phyloP scores from a whole-genome alignment of 2,888 invertebrate genomes.

The Ptilodon capucinus region DNA sequence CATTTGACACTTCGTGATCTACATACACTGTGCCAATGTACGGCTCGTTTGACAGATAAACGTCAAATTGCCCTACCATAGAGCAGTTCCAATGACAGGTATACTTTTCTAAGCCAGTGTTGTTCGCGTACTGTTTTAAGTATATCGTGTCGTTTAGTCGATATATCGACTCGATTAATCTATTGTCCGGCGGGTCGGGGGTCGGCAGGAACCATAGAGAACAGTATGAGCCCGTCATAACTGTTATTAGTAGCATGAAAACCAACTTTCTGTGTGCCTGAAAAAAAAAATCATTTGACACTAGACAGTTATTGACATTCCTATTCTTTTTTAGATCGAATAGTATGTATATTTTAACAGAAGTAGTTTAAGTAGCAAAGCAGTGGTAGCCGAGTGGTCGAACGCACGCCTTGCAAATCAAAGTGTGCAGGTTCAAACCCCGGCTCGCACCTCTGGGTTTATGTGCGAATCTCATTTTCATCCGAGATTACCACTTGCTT shows the following conservation, averaged over 20 bases:
- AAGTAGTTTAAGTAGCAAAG: no score
- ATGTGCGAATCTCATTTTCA: no score
- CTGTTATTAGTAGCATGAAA: slow-evolving; percentile 85
- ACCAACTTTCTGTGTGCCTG: slow-evolving; percentile 86
- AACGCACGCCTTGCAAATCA: no score
- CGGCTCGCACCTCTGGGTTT: no score
- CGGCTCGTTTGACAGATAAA: slow-evolving; percentile 58
- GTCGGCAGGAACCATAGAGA: slow-evolving; percentile 85
- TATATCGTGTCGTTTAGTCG: slow-evolving; percentile 64
- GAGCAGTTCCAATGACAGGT: slow-evolving; percentile 69
- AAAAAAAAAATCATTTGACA: slow-evolving; percentile 25
- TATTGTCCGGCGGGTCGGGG: slow-evolving; percentile 38
- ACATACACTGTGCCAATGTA: slow-evolving; percentile 59
- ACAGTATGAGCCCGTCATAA: slow-evolving; percentile 87
- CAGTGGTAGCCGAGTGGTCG: no score
- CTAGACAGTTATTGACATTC: no score
- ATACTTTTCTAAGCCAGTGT: slow-evolving; percentile 51
- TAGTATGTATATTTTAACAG: no score
- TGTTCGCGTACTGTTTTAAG: slow-evolving; percentile 41
- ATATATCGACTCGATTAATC: slow-evolving; percentile 54
- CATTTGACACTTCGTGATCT: slow-evolving; percentile 47
- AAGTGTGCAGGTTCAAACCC: no score
- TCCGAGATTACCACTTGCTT: no score
- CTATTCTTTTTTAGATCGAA: no score
- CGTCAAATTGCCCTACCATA: slow-evolving; percentile 42